Conservation (phyloP, 2,888 invertebrate genomes). For the Pharmacophagus antenor region DNA sequence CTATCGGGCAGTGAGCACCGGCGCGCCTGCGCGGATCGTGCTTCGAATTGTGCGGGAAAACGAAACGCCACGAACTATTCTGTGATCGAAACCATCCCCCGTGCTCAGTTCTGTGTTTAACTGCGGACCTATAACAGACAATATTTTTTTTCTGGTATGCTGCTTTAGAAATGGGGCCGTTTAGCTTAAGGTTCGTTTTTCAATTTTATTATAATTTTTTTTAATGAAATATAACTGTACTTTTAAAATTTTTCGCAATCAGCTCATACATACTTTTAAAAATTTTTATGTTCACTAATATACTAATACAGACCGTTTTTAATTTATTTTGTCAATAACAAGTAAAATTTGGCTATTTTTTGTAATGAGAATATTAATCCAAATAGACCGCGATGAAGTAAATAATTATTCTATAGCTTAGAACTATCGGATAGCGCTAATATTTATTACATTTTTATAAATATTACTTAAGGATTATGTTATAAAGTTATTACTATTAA, state of each 20-base stretch:
- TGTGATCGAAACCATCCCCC: constrained; percentile 46
- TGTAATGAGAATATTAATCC: too few species aligned
- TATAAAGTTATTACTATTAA: too few species aligned
- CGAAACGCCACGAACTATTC: constrained; percentile 27
- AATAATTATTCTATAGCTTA: too few species aligned
- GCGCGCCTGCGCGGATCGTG: constrained; percentile 57
- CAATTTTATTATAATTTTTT: constrained; percentile 8
- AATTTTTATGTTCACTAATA: too few species aligned
- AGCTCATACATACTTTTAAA: neutral
- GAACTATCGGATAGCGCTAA: too few species aligned
- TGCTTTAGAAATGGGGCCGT: constrained; percentile 61
- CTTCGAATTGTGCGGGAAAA: constrained; percentile 33
- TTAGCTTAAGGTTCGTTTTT: constrained; percentile 58
- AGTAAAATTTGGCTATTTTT: too few species aligned
- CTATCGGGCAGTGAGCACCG: constrained; percentile 53
- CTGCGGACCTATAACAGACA: constrained; percentile 41
- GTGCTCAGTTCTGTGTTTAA: constrained; percentile 54
- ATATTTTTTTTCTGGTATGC: constrained; percentile 60
- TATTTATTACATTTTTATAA: too few species aligned
- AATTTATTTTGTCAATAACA: too few species aligned
- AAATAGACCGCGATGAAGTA: too few species aligned
- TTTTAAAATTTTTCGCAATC: neutral
- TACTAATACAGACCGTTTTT: too few species aligned
- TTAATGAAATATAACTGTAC: neutral
- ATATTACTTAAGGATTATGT: too few species aligned